Evolutionary conservation across 2,888 invertebrate species (phyloP), one percentile per base, ranked within the genome.

Genomic region (Galerucella pusilla): DNA sequence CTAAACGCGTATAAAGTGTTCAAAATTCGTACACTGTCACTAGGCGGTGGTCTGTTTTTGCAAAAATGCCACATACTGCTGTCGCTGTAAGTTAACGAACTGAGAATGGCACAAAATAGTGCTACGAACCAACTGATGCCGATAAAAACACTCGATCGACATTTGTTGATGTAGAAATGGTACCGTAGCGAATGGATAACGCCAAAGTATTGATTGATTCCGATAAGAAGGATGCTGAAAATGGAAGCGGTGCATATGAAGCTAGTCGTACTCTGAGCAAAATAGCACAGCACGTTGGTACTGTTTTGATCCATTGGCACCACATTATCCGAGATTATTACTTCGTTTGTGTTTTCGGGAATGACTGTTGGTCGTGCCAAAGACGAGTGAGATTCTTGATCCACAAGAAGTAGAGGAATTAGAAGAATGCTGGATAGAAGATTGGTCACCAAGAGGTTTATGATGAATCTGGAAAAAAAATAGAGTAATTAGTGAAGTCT

Each of bases 171-270:
- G 75, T 89, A 88, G 75, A 90, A 90, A 76, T 91, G 91, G 83
- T 93, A 93, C 59, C 91, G 89, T 54, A 93, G 85, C 0, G 92
- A 92, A 77, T 91, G 91, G 63, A 92, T 90, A 11, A 93, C 92
- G 0, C 92, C 93, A 79, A 91, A 91, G 84, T 92, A 92, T 81
- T 92, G 90, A 83, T 93, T 92, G 71, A 92, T 85, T 10, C 91
- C 91, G 79, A 93, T 92, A 54, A 92, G 87, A 9, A 92, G 87
- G 7, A 92, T 90, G 68, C 92, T 91, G 73, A 92, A 87, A 63
- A 92, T 90, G 67, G 91, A 91, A 0, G 91, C 90, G 1, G 91
- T 89, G 71, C 90, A 90, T 42, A 90, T 87, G 70, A 90, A 86
- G 68, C 90, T 90, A 54, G 93, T 92, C 80, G 91, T 90, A 68